Evolutionary conservation across 2,797 vertebrate species (phyloP).

Genomic region (Falco naumanni): DNA sequence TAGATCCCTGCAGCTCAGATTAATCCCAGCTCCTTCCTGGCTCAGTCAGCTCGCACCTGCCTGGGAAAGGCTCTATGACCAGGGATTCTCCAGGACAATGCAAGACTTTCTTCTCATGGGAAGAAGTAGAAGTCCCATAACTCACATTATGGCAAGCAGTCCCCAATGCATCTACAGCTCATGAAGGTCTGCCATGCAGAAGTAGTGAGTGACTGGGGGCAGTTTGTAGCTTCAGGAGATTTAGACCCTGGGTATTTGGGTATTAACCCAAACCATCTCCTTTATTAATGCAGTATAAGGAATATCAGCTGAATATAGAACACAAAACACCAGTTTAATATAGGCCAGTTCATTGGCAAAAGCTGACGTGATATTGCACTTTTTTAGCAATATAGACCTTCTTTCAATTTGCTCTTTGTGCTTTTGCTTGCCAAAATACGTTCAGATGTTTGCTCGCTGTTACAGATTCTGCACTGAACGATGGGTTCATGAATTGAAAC

Average conservation of each 20-base stretch:
- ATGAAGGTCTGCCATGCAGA: neutral
- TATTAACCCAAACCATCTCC: neutral
- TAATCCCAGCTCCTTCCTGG: neutral
- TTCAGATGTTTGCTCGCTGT: neutral
- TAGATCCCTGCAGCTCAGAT: neutral
- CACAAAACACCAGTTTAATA: neutral
- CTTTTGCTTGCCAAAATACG: accelerated
- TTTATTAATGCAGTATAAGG: neutral
- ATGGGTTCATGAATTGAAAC: neutral
- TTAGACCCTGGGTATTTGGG: no score
- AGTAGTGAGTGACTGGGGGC: accelerated
- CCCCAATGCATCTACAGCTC: neutral
- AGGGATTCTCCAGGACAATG: neutral
- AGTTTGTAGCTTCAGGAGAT: neutral
- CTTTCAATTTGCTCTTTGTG: neutral
- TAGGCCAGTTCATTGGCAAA: neutral
- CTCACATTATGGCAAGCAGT: no score
- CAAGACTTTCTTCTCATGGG: neutral
- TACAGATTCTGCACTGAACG: neutral
- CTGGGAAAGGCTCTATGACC: neutral
- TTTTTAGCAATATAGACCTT: neutral
- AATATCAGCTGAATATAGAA: neutral
- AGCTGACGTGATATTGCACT: neutral
- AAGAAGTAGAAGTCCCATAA: neutral
- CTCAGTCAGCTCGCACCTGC: neutral